Conservation (phyloP, 2,888 invertebrate genomes). For the Cryptocephalus primarius region DNA sequence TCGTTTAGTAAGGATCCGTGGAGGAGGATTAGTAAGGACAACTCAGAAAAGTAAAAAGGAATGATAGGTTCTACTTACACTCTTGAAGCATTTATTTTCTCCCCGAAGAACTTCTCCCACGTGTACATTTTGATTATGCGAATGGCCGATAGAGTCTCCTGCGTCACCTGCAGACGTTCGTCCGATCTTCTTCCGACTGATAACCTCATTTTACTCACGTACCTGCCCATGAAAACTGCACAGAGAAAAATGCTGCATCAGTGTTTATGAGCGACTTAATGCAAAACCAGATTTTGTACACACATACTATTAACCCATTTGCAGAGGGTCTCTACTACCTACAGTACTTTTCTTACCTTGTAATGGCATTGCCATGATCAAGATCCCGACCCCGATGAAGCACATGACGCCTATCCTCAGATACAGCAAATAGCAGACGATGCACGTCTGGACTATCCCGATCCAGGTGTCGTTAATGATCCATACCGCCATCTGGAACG, state of each 20-base stretch:
- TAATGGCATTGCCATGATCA: slow-evolving; percentile 36
- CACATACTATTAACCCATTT: too few species aligned
- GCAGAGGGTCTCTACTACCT: too few species aligned
- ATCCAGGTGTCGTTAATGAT: slow-evolving; percentile 89
- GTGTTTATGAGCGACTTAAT: too few species aligned
- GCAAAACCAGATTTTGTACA: too few species aligned
- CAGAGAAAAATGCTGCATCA: too few species aligned
- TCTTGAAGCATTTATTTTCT: slow-evolving; percentile 7
- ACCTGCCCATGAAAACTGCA: slow-evolving; percentile 3
- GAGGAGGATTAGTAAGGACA: too few species aligned
- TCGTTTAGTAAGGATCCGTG: too few species aligned
- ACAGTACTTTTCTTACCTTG: slow-evolving; percentile 27
- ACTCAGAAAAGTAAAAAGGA: too few species aligned
- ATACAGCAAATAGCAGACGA: slow-evolving; percentile 72
- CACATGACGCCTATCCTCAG: slow-evolving; percentile 40
- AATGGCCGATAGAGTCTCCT: slow-evolving; percentile 24
- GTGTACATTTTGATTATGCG: slow-evolving; percentile 27
- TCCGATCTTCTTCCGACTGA: slow-evolving; percentile 27
- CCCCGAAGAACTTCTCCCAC: slow-evolving; percentile 23
- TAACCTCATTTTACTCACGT: slow-evolving; percentile 12
- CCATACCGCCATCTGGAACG: slow-evolving; percentile 77
- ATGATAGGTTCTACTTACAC: slow-evolving; percentile 2
- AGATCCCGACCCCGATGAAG: slow-evolving; percentile 42
- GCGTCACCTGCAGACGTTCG: slow-evolving; percentile 20
- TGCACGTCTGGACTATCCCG: slow-evolving; percentile 70